Base-by-base conservation (phyloP, 2,888 invertebrate genomes). In the Watsonalla cultraria region DNA sequence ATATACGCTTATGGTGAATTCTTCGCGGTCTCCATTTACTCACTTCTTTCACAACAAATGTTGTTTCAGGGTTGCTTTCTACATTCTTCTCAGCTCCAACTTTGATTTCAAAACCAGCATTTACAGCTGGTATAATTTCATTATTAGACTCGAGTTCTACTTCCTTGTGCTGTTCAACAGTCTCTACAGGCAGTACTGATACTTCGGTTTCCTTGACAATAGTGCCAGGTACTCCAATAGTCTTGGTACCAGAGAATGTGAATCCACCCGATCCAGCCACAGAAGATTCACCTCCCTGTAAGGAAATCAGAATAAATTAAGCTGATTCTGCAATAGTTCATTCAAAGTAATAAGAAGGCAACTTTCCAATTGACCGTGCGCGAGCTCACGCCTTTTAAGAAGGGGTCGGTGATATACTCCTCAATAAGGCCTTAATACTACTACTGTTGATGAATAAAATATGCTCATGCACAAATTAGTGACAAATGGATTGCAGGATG, bases 41-140 rank as follows among this genome's bases (percentile, higher is more conserved):
- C 81, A 90, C 88, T 81, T 90, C 86, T 76, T 86, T 82, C 1
- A 81, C 74, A 54, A 81, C 50, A 24, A 70, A 74, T 35, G 76
- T 57, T 14, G 78, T 77, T 60, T 71, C 62, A 34, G 59, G 62
- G 45, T 78, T 49, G 54, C 68, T 64, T 74, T 71, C 68, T 33
- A 76, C 57, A 33, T 72, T 62, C 24, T 67, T 57, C 47, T 68
- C 67, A 7, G 65, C 63, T 42, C 72, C 66, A 39, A 65, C 52
- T 52, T 42, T 42, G 11, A 11, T 11, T 42, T 42, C 42, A 42
- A 42, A 42, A 5, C 53, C 62, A 53, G 60, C 61, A 35, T 67
- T 61, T 45, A 70, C 70, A 37, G 62, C 58, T 46, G 78, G 74
- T 46, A 74, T 68, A 33, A 85, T 65, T 72, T 85, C 86, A 65